Base-by-base conservation (phyloP, 2,113 vertebrate species). In the Mionectes macconnelli region DNA sequence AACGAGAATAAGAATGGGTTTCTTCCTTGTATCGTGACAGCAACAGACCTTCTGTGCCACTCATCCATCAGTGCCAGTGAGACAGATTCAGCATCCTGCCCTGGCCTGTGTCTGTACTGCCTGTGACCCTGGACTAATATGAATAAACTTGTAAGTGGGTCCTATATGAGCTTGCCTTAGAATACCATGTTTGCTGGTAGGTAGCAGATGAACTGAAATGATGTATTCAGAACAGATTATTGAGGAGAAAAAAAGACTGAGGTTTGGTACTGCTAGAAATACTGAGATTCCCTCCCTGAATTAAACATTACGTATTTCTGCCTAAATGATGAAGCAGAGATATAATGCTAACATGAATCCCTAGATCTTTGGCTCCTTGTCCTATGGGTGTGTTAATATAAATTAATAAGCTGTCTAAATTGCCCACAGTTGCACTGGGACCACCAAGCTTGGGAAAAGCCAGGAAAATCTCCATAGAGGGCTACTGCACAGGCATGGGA, bases 11-110 rank as follows among this genome's bases (percentile, higher is more conserved):
- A 92, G 94, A 97, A 96, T 89, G 77, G 89, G 84, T 95, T 91
- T 97, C 60, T 96, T 73, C 76, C 95, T 94, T 97, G 94, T 96
- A 94, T 95, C 73, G 40, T 92, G 94, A 97, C 95, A 94, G 96
- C 94, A 91, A 25, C 86, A 94, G 94, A 73, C 93, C 89, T 93
- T 90, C 95, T 94, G 89, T 96, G 96, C 94, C 95, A 97, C 93
- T 92, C 93, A 96, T 93, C 91, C 91, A 94, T 94, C 96, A 97
- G 94, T 91, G 89, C 84, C 91, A 90, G 73, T 14, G 77, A 90
- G 95, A 94, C 84, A 95, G 89, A 93, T 89, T 84, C 94, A 89
- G 89, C 47, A 84, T 57, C 84, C 35, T 89, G 60, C 87, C 89
- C 86, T 31, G 52, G 76, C 73, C 93, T 95, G 56, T 95, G 86